Base-by-base conservation (phyloP, 2,113 vertebrate genomes). In the Condylura cristata region DNA sequence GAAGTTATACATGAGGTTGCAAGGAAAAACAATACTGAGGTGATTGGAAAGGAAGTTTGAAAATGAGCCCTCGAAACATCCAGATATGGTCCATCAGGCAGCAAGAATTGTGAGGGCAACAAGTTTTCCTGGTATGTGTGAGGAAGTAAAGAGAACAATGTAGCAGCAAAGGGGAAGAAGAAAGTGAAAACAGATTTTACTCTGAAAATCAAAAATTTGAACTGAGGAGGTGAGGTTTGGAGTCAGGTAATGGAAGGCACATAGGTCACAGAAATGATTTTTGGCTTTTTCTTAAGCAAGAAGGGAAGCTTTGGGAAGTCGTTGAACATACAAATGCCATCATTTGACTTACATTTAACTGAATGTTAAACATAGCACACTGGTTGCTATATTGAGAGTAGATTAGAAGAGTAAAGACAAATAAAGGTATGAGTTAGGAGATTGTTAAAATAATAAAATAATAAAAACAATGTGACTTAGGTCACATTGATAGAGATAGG, bases 401-500 rank as follows among this genome's bases (percentile, higher is more conserved):
- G 37, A 83, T 39, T 17, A 46, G 26, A 30, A 30, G 30, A 48
- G 48, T 2, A 78, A 71, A 16, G 56, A 28, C 0, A 65, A 87
- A 79, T n/a, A 39, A 8, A 56, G 17, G 72, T 18, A 34, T 51
- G 3, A 34, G 30, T 66, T 66, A 72, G 13, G 12, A 84, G 1
- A 13, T 74, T 80, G 58, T 75, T 61, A 65, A 93, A 91, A 91
- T 53, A 75, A 61, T 18, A n/a, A n/a, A n/a, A n/a, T n/a, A n/a
- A n/a, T n/a, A n/a, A n/a, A n/a, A n/a, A n/a, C n/a, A n/a, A n/a
- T n/a, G n/a, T n/a, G 24, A 13, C 20, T 71, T 24, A 48, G 63
- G 7, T 48, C 32, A 88, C 32, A 56, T 2, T n/a, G n/a, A 78
- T 18, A 58, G 26, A 39, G 4, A 63, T n/a, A 8, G 17, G n/a